Evolutionary conservation across 1,140 invertebrate species (phyloP), one percentile per base, ranked within the genome.

Genomic region (Eubasilissa regina): DNA sequence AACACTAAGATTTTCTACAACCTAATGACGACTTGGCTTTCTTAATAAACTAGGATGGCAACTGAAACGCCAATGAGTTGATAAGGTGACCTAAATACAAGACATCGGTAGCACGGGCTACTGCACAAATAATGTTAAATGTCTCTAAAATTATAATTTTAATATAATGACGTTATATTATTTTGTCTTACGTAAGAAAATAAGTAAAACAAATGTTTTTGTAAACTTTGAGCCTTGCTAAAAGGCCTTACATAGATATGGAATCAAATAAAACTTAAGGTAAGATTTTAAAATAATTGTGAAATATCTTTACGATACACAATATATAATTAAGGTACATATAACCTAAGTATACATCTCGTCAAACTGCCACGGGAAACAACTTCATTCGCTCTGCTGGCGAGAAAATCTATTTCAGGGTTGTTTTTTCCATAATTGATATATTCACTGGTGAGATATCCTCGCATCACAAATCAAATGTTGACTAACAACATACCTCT

Each of bases 271-370:
- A 51, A 11, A 55, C 10, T 15, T 35, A 73, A 25, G 21, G n/a
- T 53, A 51, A 73, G 7, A 53, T 43, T 53, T 53, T 35, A 17
- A 68, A 51, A 72, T 72, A 53, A 72, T 35, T 6, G 25, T 35
- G 25, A 35, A 35, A 35, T 35, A 35, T 35, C 25, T 35, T 6
- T 35, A 35, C 1, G 25, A 35, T 35, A 35, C 1, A 35, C 25
- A 35, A n/a, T 35, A 35, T 35, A 17, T 44, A 70, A 47, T 53
- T 73, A 55, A 51, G 68, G 47, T 73, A 73, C 48, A 25, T n/a
- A 72, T 73, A 73, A 25, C 12, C 47, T 58, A 75, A 60, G 51
- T 53, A 53, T 44, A 75, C 56, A 75, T 75, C 73, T 75, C 73
- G 55, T 55, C 45, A 75, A 56, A 19, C 35, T 58, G 35, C 51